Evolutionary conservation across 1,140 invertebrate genomes (phyloP), one percentile per base, ranked within the genome.

Genomic region (Laodelphax striatellus): DNA sequence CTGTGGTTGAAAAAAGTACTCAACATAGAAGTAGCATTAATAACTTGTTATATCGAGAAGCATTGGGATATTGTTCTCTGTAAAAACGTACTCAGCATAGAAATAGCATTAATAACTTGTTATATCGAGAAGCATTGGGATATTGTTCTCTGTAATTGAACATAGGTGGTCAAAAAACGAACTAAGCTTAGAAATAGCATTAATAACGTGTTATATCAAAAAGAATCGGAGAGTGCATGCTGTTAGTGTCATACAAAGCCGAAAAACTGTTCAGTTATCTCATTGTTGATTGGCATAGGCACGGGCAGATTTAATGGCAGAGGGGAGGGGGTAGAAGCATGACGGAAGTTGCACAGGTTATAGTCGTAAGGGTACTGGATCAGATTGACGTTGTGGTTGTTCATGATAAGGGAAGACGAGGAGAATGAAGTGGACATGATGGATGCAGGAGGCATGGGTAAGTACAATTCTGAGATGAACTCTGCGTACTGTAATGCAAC

Each of bases 391-490:
- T 46, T 24, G 10, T 16, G 42, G 16, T 11, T 34, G 55, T 64
- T 62, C 50, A 11, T 60, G 55, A 34, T 44, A 14, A 58, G 17
- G 58, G 31, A 63, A 65, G 21, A 24, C 52, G 57, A 65, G 56
- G 62, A 38, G 34, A 38, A 38, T 11, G 34, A 38, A 11, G 34
- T 38, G 3, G 34, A 38, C 34, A 38, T 55, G 41, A 50, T 8
- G 57, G 41, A 52, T 17, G 62, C 62, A 55, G 60, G 24, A 65
- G 64, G 61, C 43, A 72, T 66, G 65, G 73, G 74, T 58, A 78
- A 72, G 75, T 82, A 85, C 71, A 85, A 78, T 74, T 86, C 84
- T 74, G 83, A 85, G 75, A 83, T 80, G 78, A 86, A 79, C 77
- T 85, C 83, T 76, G 82, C 78, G 71, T 80, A 81, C 82, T 84